Evolutionary conservation across 1,140 invertebrate species (phyloP).

Genomic region (Acyrthosiphon pisum): DNA sequence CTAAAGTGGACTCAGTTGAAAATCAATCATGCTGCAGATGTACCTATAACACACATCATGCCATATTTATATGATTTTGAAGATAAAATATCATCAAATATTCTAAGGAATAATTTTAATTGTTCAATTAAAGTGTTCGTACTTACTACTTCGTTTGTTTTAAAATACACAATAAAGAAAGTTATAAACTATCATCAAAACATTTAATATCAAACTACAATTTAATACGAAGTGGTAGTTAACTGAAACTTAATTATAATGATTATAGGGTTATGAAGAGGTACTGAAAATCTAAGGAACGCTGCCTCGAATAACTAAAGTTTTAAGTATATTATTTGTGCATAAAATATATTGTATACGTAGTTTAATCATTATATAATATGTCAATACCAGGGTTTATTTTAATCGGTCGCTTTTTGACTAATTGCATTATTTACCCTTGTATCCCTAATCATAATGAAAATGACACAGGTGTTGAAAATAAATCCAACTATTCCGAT

Average conservation of each 20-base stretch:
- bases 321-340: not conserved
- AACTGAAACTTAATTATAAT: not conserved
- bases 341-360: not conserved
- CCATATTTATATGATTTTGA: no score
- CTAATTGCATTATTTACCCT: constrained; percentile 10
- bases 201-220: not conserved
- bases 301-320: not conserved
- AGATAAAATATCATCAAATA: no score
- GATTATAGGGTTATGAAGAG: not conserved
- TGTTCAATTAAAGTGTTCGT: not conserved
- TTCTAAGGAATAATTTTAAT: no score
- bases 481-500: constrained; percentile 49
- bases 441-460: constrained; percentile 50
- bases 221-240: not conserved
- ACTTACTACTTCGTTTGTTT: not conserved
- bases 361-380: not conserved
- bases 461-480: constrained; percentile 46
- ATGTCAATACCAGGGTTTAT: not conserved
- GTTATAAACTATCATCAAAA: not conserved
- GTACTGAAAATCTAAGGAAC: not conserved
- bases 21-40: no score
- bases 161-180: not conserved
- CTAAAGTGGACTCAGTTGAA: no score
- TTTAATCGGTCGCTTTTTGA: not conserved
- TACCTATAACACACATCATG: no score